Conservation (phyloP, 1,140 invertebrate genomes). For the Drosophila auraria region DNA sequence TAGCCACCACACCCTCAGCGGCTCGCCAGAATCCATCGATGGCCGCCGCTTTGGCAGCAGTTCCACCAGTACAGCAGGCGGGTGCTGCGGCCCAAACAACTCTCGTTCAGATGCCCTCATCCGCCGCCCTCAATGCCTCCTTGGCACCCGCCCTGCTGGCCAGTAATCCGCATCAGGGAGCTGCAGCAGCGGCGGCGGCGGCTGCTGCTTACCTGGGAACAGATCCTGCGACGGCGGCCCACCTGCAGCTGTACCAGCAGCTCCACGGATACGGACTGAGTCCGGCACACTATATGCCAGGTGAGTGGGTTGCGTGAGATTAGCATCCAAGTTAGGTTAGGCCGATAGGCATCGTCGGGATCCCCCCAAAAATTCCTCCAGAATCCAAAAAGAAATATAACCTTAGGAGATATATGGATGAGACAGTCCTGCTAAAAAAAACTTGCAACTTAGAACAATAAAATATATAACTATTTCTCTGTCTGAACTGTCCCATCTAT, state of each 20-base stretch:
- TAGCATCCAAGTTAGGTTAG: not conserved
- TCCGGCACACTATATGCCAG: conserved; percentile 89
- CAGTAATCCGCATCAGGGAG: conserved; percentile 47
- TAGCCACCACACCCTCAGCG: conserved; percentile 58
- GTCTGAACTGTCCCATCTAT: not conserved
- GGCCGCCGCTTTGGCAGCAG: conserved; percentile 67
- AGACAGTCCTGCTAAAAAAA: not conserved
- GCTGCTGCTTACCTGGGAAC: conserved; percentile 56
- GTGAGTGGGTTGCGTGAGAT: conserved; percentile 68
- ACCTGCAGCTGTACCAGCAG: conserved; percentile 91
- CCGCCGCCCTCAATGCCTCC: conserved; percentile 51
- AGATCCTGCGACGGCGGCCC: conserved; percentile 61
- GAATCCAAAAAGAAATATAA: not conserved
- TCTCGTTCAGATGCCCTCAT: conserved; percentile 55
- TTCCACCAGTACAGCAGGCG: conserved; percentile 54
- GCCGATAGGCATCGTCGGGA: conserved; percentile 9
- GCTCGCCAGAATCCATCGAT: conserved; percentile 64
- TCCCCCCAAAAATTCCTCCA: not conserved
- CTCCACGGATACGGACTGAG: conserved; percentile 91
- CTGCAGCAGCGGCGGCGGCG: conserved; percentile 22
- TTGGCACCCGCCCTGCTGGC: conserved; percentile 52
- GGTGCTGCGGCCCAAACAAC: conserved; percentile 49
- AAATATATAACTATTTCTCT: too few species aligned
- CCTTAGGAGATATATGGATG: not conserved
- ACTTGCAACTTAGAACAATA: not conserved